Conservation (phyloP, 2,888 invertebrate species). For the Arctia plantaginis region DNA sequence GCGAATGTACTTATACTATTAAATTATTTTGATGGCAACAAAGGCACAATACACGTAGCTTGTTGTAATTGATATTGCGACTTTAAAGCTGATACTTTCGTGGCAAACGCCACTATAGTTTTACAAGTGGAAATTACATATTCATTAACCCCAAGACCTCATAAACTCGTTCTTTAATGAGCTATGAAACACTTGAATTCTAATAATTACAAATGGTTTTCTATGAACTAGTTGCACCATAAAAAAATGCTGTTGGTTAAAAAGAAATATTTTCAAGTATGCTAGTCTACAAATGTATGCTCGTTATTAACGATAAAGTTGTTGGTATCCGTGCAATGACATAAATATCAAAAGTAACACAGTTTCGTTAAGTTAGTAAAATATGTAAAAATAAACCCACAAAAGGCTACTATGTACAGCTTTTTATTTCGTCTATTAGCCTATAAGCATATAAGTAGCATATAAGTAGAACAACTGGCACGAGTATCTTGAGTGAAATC, state of each 20-base stretch:
- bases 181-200: neutral
- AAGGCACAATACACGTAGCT: neutral
- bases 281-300: neutral
- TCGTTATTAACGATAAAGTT: neutral
- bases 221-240: neutral
- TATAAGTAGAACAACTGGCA: no score
- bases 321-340: neutral
- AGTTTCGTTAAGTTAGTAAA: neutral
- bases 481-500: no score
- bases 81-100: neutral
- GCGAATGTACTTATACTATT: no score
- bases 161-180: neutral
- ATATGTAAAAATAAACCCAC: no score
- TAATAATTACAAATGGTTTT: neutral
- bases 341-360: neutral
- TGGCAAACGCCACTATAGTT: neutral
- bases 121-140: neutral
- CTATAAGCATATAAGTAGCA: no score
- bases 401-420: no score
- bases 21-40: neutral
- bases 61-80: neutral
- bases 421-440: no score
- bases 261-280: neutral
- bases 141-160: constrained; percentile 5
- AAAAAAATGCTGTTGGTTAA: neutral